Evolutionary conservation across 2,888 invertebrate genomes (phyloP), one percentile per base, ranked within the genome.

Genomic region (Macaria notata): DNA sequence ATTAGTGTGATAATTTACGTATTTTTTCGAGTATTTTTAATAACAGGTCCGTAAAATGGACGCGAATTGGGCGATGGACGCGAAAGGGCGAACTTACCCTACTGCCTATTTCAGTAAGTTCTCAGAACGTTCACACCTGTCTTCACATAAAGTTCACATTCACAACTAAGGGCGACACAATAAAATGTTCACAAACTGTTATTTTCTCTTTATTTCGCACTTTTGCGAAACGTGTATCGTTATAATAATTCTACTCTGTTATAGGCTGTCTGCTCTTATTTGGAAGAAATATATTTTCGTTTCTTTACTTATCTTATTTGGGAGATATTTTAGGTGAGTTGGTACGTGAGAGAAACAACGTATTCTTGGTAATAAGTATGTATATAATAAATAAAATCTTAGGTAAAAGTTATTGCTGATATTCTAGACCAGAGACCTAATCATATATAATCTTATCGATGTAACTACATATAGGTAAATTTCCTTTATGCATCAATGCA

Each of bases 81-180:
- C n/a, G n/a, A n/a, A n/a, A n/a, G n/a, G n/a, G n/a, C n/a, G n/a
- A n/a, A n/a, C n/a, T n/a, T n/a, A n/a, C n/a, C n/a, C n/a, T 19
- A 19, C 19, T 19, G 19, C 19, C 19, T 19, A 19, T 36, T 36
- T 36, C 33, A 36, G 33, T 36, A 36, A 36, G 33, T 36, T 36
- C 33, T 4, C 7, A 36, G 33, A 36, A 36, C 7, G 33, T 78
- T 73, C 79, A 78, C 78, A 81, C 78, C 79, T 79, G 76, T 69
- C 72, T 71, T 70, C 69, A 70, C 71, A 60, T 64, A 67, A 70
- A 78, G 76, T 75, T 73, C 79, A 81, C 66, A 62, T 59, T 51
- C 42, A 61, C 73, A 72, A 72, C 69, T 75, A 75, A 68, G 69
- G 59, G 62, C 72, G 68, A 66, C 57, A 66, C 59, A 61, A 61